Base-by-base conservation (phyloP, 2,888 invertebrate genomes). In the Acleris literana region DNA sequence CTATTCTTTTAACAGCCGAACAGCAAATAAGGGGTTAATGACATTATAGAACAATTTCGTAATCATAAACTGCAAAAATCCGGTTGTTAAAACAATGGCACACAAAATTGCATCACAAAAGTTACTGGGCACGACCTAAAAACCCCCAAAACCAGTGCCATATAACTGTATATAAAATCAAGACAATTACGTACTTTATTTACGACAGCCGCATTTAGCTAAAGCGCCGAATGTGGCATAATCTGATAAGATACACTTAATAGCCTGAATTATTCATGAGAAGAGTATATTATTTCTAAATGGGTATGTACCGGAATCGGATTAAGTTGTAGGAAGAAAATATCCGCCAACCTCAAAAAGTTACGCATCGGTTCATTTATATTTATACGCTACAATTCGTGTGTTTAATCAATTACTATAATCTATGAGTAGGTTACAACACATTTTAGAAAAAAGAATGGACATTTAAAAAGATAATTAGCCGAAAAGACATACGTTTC, bases 91-190 rank as follows among this genome's bases (percentile, higher is more conserved):
- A 11, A 25, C 43, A 43, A 48, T 48, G 5, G 17, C 46, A 25
- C 48, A 46, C 13, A 20, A 33, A 39, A 39, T 20, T n/a, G 22
- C 39, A 43, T 29, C 25, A 46, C 20, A 39, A 55, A 52, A 63
- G 20, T 51, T 2, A 43, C 9, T 22, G 16, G 18, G 18, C 43
- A 43, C 49, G 60, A 44, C 43, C 56, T n/a, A 22, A 55, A 53
- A 56, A 49, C 60, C 60, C 13, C 51, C 25, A 25, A 25, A 25
- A 25, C 6, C 25, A 25, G 1, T 7, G 1, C 25, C 25, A 56
- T 56, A 56, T 56, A 56, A 65, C 60, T 55, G 60, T 55, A 60
- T 17, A 57, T 51, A 56, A 55, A 44, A 65, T 65, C 55, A 61
- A 65, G 55, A 65, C 43, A 17, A 65, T 65, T 65, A 56, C 59